Evolutionary conservation across 2,888 invertebrate genomes (phyloP).

Genomic region (Pomacea canaliculata): DNA sequence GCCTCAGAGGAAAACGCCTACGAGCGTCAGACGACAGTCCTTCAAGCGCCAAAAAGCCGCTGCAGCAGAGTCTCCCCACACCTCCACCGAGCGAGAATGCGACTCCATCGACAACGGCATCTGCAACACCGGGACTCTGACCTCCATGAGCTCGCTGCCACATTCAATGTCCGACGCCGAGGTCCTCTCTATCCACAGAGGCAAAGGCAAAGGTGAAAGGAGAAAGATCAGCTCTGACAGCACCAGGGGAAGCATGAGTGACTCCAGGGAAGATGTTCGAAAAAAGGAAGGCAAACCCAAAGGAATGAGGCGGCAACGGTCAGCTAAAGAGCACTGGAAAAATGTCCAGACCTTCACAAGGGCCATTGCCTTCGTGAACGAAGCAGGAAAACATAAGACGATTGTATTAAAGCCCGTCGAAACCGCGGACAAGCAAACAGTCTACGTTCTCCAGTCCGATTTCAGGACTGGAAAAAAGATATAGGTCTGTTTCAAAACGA

Average conservation of each 20-base stretch:
- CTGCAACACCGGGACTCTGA: constrained; percentile 11
- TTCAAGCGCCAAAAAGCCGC: constrained; percentile 4
- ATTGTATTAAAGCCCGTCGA: constrained; percentile 29
- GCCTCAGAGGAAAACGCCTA: neutral
- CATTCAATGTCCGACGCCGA: constrained; percentile 17
- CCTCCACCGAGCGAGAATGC: constrained; percentile 2
- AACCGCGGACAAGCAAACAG: constrained; percentile 1
- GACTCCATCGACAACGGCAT: constrained; percentile 17
- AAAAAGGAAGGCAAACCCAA: neutral
- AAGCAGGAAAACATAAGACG: constrained; percentile 29
- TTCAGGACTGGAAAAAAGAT: too few relatives aligned
- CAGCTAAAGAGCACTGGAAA: constrained; percentile 25
- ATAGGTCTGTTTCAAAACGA: too few relatives aligned
- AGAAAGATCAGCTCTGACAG: constrained; percentile 17
- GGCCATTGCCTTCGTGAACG: constrained; percentile 33
- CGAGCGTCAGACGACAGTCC: neutral
- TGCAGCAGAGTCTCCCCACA: neutral
- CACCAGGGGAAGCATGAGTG: constrained; percentile 13
- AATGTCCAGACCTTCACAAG: constrained; percentile 27
- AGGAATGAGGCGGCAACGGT: constrained; percentile 6
- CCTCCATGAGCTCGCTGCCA: neutral
- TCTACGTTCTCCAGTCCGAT: constrained; percentile 11
- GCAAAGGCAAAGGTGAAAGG: constrained; percentile 4
- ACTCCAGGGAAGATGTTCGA: constrained; percentile 1
- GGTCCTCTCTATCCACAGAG: constrained; percentile 14